Conservation (phyloP, 2,888 invertebrate genomes). For the Tanytarsus gracilentus region DNA sequence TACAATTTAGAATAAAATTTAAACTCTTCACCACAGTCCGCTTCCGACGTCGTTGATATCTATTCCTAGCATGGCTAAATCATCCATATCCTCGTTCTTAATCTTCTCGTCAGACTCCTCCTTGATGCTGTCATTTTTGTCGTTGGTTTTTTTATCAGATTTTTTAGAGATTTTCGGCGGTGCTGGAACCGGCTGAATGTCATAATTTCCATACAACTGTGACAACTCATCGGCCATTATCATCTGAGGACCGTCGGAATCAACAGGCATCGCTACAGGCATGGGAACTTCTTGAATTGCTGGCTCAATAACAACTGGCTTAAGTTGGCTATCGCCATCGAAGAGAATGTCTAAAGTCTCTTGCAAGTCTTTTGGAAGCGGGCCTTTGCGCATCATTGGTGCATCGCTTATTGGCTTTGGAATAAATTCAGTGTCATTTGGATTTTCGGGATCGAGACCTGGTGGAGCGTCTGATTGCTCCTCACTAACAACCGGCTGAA, state of each 20-base stretch:
- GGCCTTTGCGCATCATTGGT: slow-evolving; percentile 43
- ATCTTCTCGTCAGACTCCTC: slow-evolving; percentile 29
- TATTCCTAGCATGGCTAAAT: slow-evolving; percentile 76
- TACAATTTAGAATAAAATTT: not conserved
- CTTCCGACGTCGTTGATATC: slow-evolving; percentile 60
- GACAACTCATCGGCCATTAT: slow-evolving; percentile 23
- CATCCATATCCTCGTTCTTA: slow-evolving; percentile 58
- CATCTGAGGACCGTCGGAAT: slow-evolving; percentile 36
- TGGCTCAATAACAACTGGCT: slow-evolving; percentile 33
- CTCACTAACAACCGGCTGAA: slow-evolving; percentile 33
- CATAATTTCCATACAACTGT: slow-evolving; percentile 11
- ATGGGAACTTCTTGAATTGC: not conserved
- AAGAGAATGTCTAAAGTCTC: slow-evolving; percentile 52
- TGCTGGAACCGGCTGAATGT: slow-evolving; percentile 32
- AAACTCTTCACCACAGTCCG: slow-evolving; percentile 45
- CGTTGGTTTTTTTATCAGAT: slow-evolving; percentile 31
- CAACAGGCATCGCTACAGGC: not conserved
- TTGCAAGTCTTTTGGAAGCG: slow-evolving; percentile 51
- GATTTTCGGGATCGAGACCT: slow-evolving; percentile 39
- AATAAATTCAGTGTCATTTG: slow-evolving; percentile 41
- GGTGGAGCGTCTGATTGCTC: slow-evolving; percentile 41
- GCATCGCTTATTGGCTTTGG: slow-evolving; percentile 44
- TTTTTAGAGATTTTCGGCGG: slow-evolving; percentile 36
- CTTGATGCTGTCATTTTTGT: slow-evolving; percentile 26
- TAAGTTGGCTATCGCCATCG: slow-evolving; percentile 44